Evolutionary conservation across 2,888 invertebrate species (phyloP).

Genomic region (Trichopria drosophilae): DNA sequence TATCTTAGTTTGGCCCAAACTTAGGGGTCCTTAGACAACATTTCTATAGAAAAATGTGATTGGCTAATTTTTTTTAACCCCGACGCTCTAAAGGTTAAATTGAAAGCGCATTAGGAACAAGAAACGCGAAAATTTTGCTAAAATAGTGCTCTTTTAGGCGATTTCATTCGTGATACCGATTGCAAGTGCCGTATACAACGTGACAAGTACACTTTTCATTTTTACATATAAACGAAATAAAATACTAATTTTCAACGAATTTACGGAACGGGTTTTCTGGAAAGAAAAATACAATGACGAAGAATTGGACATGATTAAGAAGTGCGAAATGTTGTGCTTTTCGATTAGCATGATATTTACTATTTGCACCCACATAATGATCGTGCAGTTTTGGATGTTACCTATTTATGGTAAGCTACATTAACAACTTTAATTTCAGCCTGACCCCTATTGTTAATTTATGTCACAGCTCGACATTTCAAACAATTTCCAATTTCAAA

Average conservation of each 20-base stretch:
- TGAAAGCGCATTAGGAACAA: too few species aligned
- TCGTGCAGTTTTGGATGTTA: conserved; percentile 35
- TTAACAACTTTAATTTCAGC: background rate
- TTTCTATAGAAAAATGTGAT: too few species aligned
- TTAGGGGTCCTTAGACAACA: too few species aligned
- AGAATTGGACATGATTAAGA: conserved; percentile 32
- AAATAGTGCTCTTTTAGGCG: too few species aligned
- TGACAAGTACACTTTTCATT: conserved; percentile 33
- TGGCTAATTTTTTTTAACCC: too few species aligned
- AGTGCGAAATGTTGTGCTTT: conserved; percentile 33
- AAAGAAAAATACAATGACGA: conserved; percentile 27
- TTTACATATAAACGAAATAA: conserved; percentile 33
- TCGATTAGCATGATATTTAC: conserved; percentile 24
- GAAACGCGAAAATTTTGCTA: too few species aligned
- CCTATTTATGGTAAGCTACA: conserved; percentile 39
- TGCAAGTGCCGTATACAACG: conserved; percentile 30
- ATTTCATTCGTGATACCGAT: conserved; percentile 34
- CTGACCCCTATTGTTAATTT: too few species aligned
- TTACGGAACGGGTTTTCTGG: conserved; percentile 37
- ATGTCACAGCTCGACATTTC: too few species aligned
- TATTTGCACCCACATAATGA: conserved; percentile 30
- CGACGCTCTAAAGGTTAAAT: too few species aligned
- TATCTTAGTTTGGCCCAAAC: too few species aligned
- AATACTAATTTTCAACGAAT: conserved; percentile 37
- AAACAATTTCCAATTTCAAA: too few species aligned